These are phyloP conservation scores for Brenthis daphne DNA, from an alignment of 2,888 invertebrate genomes.

Conservation along the genomic window DNA sequence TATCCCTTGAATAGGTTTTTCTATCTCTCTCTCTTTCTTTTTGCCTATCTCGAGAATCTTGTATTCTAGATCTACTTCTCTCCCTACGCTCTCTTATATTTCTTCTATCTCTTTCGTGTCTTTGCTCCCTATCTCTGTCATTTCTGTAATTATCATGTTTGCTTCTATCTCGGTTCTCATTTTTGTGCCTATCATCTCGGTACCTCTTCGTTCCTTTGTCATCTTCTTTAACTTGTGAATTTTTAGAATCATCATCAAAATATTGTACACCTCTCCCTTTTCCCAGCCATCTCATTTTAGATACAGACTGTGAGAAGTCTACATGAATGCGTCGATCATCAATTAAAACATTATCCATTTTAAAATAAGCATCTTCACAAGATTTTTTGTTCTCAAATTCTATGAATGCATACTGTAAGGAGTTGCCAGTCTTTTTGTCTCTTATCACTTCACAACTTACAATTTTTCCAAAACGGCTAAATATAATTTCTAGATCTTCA, in stretches of 20 bases:
- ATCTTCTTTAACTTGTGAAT: slow-evolving; percentile 45
- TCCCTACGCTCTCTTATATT: slow-evolving; percentile 32
- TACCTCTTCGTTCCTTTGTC: slow-evolving; percentile 41
- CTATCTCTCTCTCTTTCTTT: slow-evolving; percentile 22
- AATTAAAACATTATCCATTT: slow-evolving; percentile 99
- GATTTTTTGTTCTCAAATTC: slow-evolving; percentile 96
- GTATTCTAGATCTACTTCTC: slow-evolving; percentile 35
- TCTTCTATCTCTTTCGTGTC: slow-evolving; percentile 43
- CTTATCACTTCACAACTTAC: slow-evolving; percentile 97
- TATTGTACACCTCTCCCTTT: slow-evolving; percentile 91
- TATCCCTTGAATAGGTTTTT: slow-evolving; percentile 23
- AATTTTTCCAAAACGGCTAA: slow-evolving; percentile 97
- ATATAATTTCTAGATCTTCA: slow-evolving; percentile 98
- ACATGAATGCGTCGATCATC: slow-evolving; percentile 99
- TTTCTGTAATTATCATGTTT: slow-evolving; percentile 48
- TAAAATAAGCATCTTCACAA: slow-evolving; percentile 99
- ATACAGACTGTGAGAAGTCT: slow-evolving; percentile 99
- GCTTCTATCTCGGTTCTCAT: slow-evolving; percentile 47
- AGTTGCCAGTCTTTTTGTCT: slow-evolving; percentile 95
- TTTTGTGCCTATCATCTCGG: slow-evolving; percentile 40
- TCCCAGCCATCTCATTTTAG: slow-evolving; percentile 95
- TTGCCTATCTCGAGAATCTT: slow-evolving; percentile 32
- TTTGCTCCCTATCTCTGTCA: slow-evolving; percentile 44
- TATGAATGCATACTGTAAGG: slow-evolving; percentile 99
- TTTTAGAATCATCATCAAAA: slow-evolving; percentile 61